Evolutionary conservation across 2,888 invertebrate species (phyloP), one percentile per base, ranked within the genome.

Genomic region (Cataglyphis altisquamis): DNA sequence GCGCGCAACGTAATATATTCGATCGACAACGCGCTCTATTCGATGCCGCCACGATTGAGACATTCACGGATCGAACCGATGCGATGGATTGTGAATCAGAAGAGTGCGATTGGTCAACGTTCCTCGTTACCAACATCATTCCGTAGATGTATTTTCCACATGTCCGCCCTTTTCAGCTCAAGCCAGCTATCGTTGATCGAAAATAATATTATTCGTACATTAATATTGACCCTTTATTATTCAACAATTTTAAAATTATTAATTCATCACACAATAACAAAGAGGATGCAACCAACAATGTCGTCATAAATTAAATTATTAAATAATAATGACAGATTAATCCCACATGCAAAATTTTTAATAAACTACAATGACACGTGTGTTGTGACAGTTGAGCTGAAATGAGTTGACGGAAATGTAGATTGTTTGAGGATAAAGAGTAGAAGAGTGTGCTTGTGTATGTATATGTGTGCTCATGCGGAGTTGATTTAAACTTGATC

Each of bases 41-140:
- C 75, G 39, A 78, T 32, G 41, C 57, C 68, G 41, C 57, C 57
- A 78, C 32, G 70, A 78, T 70, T 78, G 70, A 80, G 72, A 80
- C 78, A 48, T 72, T 80, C 72, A 80, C 60, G 25, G 18, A 70
- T 80, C 60, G 60, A 67, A n/a, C 39, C 25, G 25, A 25, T 25
- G 25, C 29, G 45, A 45, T 45, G 25, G 29, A 80, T 41, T n/a
- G 57, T 67, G 48, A 78, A 60, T 45, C 60, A 36, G 78, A 80
- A 72, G 60, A 36, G 78, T 80, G 60, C 72, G 78, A 80, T 80
- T 72, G 72, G 6, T 78, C 57, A 57, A 70, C 70, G 78, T 70
- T 60, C 57, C 60, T 70, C 70, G 78, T 80, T 60, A 72, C 60
- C 72, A 60, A 45, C 25, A 62, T 80, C 45, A 62, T 64, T 77